Evolutionary conservation across 2,113 vertebrate genomes (phyloP).

Genomic region (Todiramphus saurophagus): DNA sequence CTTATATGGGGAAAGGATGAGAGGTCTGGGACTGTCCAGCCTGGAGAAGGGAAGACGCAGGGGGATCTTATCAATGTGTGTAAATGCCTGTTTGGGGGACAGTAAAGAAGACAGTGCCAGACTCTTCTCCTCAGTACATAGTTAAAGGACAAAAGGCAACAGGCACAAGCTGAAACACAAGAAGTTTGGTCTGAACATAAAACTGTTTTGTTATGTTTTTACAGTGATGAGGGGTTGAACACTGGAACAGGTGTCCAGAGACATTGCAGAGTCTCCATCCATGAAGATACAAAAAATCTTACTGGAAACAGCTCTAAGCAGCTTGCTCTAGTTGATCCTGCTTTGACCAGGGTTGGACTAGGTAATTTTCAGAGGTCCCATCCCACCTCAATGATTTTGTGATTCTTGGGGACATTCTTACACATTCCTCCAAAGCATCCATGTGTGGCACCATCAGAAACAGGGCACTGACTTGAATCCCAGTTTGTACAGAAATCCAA

Average conservation of each 20-base stretch:
- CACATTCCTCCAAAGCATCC: background rate
- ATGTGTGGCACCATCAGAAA: background rate
- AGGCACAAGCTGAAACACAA: background rate
- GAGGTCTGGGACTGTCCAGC: background rate
- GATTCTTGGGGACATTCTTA: background rate
- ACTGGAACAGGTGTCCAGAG: background rate
- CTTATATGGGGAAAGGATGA: background rate
- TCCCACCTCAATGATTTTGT: background rate
- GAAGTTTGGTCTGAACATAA: background rate
- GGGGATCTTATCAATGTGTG: background rate
- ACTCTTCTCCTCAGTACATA: background rate
- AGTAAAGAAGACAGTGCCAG: background rate
- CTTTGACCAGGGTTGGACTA: background rate
- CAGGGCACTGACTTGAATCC: background rate
- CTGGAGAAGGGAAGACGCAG: background rate
- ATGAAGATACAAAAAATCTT: background rate
- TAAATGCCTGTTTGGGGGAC: background rate
- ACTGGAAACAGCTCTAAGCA: background rate
- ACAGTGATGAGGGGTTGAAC: background rate
- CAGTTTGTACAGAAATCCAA: background rate
- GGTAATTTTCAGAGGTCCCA: background rate
- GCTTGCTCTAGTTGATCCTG: background rate
- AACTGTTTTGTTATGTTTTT: background rate
- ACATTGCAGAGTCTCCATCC: background rate
- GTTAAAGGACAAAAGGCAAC: background rate